These are phyloP conservation scores for Zaprionus gabonicus DNA, from an alignment of 1,140 invertebrate genomes.

Conservation along the genomic window DNA sequence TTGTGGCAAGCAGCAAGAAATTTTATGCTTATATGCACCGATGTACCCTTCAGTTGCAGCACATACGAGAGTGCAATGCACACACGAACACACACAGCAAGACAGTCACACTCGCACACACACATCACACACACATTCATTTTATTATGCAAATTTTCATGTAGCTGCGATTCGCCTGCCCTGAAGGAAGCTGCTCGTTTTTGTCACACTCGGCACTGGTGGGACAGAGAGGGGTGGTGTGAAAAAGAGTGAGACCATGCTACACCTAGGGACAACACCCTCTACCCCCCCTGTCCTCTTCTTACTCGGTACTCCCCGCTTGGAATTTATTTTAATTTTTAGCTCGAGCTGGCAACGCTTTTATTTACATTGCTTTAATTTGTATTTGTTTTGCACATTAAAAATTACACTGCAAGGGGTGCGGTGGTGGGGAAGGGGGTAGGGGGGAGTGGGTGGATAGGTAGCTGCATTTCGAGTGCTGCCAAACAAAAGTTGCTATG, in stretches of 20 bases:
- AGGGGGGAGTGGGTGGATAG: not conserved
- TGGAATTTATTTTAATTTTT: conserved; percentile 61
- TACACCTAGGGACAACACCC: not conserved
- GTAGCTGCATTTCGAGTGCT: conserved; percentile 30
- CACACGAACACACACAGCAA: not conserved
- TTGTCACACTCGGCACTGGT: conserved; percentile 6
- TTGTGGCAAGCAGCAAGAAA: not conserved
- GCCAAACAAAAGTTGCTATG: conserved; percentile 19
- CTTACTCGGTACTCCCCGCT: not conserved
- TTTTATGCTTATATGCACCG: conserved; percentile 2
- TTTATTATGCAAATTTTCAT: conserved; percentile 55
- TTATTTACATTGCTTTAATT: conserved; percentile 67
- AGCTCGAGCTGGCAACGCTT: conserved; percentile 33
- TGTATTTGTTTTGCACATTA: conserved; percentile 65
- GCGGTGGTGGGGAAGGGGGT: not conserved
- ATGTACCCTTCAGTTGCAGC: conserved; percentile 14
- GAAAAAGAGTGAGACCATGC: not conserved
- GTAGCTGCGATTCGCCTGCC: conserved; percentile 18
- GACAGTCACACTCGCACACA: not conserved
- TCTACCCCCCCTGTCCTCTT: not conserved
- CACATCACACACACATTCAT: conserved; percentile 14
- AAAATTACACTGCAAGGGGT: conserved; percentile 39
- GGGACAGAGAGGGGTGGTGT: not conserved
- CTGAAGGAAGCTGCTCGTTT: conserved; percentile 20
- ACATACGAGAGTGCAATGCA: conserved; percentile 17